Conservation (phyloP, 2,888 invertebrate species). For the Tipula confusa region DNA sequence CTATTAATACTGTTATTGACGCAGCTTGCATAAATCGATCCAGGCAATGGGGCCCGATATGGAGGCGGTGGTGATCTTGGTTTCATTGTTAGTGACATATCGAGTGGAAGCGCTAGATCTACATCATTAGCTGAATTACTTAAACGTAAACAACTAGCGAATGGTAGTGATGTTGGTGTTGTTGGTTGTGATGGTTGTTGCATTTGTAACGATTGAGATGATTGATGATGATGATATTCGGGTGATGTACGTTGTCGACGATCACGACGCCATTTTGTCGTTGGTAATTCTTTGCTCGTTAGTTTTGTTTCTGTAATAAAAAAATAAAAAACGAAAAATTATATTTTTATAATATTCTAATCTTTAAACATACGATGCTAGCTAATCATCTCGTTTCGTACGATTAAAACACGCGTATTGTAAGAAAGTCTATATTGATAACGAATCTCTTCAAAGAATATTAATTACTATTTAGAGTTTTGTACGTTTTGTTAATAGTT, state of each 20-base stretch:
- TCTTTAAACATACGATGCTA: not conserved
- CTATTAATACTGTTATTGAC: not conserved
- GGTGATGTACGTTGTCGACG: conserved; percentile 54
- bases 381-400: not conserved
- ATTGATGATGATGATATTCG: conserved; percentile 46
- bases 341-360: not conserved
- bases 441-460: not conserved
- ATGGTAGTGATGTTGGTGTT: conserved; percentile 32
- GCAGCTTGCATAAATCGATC: conserved; percentile 38
- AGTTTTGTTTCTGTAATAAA: conserved; percentile 45
- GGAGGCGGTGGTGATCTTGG: conserved; percentile 47
- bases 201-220: conserved; percentile 39
- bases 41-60: conserved; percentile 47
- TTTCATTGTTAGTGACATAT: conserved; percentile 47
- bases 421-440: not conserved
- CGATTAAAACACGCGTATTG: not conserved
- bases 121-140: not conserved
- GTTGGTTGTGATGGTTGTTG: conserved; percentile 33
- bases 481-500: not conserved
- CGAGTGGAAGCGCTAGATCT: conserved; percentile 43
- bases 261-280: conserved; percentile 69
- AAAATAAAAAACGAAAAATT: conserved; percentile 32
- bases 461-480: not conserved
- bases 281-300: conserved; percentile 58
- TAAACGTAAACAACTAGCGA: not conserved